Evolutionary conservation across 2,888 invertebrate species (phyloP).

Genomic region (Drosophila silvestris): DNA sequence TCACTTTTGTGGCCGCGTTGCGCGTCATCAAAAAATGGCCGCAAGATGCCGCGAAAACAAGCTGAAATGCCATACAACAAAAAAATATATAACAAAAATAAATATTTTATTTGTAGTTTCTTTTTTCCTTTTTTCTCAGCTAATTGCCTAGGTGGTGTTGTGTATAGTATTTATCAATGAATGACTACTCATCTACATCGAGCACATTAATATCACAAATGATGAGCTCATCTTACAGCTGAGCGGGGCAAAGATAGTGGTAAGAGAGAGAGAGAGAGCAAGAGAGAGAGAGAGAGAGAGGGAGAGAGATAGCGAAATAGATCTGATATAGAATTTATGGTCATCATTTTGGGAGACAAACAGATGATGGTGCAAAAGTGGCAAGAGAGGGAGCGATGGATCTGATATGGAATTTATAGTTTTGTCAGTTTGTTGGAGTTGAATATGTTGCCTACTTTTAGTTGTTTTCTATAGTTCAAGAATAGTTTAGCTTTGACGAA

Average conservation of each 20-base stretch:
- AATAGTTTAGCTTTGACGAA: not conserved
- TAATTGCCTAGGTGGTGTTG: constrained; percentile 24
- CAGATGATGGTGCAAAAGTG: not conserved
- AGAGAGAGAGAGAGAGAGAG: not conserved
- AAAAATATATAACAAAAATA: constrained; percentile 28
- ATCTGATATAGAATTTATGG: not conserved
- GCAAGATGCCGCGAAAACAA: constrained; percentile 40
- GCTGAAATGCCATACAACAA: constrained; percentile 38
- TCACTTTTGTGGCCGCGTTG: constrained; percentile 22
- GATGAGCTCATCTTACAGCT: constrained; percentile 39
- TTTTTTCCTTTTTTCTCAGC: constrained; percentile 14
- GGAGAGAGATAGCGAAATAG: not conserved
- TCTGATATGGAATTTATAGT: constrained; percentile 4
- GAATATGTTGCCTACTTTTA: constrained; percentile 43
- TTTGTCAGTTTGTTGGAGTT: not conserved
- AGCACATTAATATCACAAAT: constrained; percentile 17
- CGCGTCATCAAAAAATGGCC: constrained; percentile 74
- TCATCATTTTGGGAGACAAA: not conserved
- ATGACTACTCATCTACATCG: constrained; percentile 11
- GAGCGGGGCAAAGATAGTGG: not conserved
- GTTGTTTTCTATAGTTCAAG: constrained; percentile 10
- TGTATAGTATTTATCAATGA: constrained; percentile 41
- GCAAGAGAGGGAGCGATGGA: not conserved
- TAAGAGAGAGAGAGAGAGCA: not conserved
- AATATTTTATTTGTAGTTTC: constrained; percentile 14